phyloP scores from a whole-genome alignment of 2,888 invertebrate species.

The Tyria jacobaeae region DNA sequence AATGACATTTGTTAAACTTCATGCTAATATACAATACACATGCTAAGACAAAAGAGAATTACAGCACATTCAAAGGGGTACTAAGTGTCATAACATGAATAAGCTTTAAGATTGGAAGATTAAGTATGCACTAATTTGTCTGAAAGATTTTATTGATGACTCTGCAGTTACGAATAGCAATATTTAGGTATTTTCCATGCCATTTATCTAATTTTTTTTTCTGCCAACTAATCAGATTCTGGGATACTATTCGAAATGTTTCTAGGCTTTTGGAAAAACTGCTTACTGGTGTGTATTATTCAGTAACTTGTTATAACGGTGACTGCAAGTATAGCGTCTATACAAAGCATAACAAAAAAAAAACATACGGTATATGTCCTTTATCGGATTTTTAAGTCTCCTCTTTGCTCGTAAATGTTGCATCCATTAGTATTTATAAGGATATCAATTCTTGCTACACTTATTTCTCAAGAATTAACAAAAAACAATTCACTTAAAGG shows the following conservation, averaged over 20 bases:
- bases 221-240: neutral
- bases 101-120: no score
- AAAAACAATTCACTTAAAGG: neutral
- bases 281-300: neutral
- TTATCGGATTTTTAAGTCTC: neutral
- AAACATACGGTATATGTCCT: neutral
- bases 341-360: neutral
- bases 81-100: no score
- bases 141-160: neutral
- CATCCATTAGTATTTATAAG: neutral
- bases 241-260: neutral
- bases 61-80: no score
- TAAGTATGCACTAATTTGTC: neutral
- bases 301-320: neutral
- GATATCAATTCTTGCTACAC: neutral
- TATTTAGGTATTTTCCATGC: neutral
- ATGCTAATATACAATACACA: no score
- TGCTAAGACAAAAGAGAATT: no score
- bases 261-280: neutral
- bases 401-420: neutral
- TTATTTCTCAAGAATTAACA: neutral
- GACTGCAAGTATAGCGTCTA: constrained; percentile 8
- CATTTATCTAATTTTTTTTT: neutral
- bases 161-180: neutral
- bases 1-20: no score